phyloP scores from a whole-genome alignment of 1,140 invertebrate species.

The Paracyclopina nana region DNA sequence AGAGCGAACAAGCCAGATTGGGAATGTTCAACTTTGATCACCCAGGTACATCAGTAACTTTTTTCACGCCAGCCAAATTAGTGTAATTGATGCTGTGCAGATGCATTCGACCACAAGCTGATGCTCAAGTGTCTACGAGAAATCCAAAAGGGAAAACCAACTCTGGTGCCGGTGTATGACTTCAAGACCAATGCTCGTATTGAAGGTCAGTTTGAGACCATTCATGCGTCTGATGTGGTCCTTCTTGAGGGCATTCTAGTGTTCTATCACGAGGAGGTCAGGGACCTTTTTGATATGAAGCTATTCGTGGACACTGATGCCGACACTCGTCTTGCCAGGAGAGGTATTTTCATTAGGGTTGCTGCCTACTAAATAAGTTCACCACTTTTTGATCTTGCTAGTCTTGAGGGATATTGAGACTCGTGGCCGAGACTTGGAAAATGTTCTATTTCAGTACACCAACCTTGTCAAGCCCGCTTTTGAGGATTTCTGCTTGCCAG shows the following conservation, averaged over 20 bases:
- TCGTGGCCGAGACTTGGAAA: constrained; percentile 72
- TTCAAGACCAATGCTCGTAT: constrained; percentile 20
- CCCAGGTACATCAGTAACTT: constrained; percentile 37
- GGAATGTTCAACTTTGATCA: constrained; percentile 96
- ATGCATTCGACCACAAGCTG: constrained; percentile 21
- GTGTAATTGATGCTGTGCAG: constrained; percentile 11
- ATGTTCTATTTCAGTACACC: constrained; percentile 89
- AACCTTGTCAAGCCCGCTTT: constrained; percentile 95
- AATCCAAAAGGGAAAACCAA: constrained; percentile 20
- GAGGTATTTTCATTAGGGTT: constrained; percentile 25
- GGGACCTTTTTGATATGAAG: constrained; percentile 95
- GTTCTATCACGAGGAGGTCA: constrained; percentile 78
- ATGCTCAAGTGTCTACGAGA: constrained; percentile 19
- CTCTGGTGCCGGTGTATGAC: constrained; percentile 21
- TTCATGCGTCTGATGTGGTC: constrained; percentile 95
- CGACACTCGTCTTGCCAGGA: constrained; percentile 76
- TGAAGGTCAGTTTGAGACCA: constrained; percentile 33
- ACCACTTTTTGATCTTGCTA: constrained; percentile 30
- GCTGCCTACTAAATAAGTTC: not conserved
- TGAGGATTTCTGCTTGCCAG: constrained; percentile 95
- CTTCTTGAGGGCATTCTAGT: constrained; percentile 93
- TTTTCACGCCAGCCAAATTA: not conserved
- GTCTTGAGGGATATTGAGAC: constrained; percentile 86
- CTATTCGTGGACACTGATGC: constrained; percentile 97
- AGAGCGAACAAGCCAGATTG: constrained; percentile 59